phyloP scores from a whole-genome alignment of 2,113 vertebrate genomes.

The Cinclus cinclus region DNA sequence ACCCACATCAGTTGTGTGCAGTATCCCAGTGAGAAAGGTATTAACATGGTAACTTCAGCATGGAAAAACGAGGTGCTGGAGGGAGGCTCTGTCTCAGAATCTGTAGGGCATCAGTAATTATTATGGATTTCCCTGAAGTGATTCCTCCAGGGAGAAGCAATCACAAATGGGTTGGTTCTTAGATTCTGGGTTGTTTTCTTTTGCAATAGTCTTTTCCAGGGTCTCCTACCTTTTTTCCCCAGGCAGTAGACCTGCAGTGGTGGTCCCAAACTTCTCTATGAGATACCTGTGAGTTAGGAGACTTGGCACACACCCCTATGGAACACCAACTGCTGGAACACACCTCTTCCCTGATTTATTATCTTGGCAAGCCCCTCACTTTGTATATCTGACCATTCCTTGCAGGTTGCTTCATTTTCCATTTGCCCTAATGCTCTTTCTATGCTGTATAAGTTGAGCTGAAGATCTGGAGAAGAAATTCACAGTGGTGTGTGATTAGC shows the following conservation, averaged over 20 bases:
- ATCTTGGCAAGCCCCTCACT: background rate
- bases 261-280: background rate
- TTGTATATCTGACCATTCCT: background rate
- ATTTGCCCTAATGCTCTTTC: background rate
- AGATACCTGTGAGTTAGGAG: background rate
- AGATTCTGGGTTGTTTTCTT: background rate
- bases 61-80: background rate
- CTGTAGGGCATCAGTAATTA: background rate
- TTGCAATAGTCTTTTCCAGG: background rate
- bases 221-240: background rate
- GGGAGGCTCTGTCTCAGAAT: background rate
- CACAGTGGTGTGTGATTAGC: background rate
- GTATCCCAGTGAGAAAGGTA: background rate
- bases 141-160: background rate
- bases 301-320: background rate
- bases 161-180: background rate
- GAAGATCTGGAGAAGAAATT: background rate
- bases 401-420: background rate
- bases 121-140: background rate
- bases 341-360: background rate
- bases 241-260: background rate
- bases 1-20: background rate
- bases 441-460: background rate
- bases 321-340: background rate
- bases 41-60: background rate